Percentiles rank a stretch among this genome's conserved stretches.
These are phyloP conservation scores for Entosphenus tridentatus DNA, from an alignment of 2,113 vertebrate species.

Conservation along the genomic window DNA sequence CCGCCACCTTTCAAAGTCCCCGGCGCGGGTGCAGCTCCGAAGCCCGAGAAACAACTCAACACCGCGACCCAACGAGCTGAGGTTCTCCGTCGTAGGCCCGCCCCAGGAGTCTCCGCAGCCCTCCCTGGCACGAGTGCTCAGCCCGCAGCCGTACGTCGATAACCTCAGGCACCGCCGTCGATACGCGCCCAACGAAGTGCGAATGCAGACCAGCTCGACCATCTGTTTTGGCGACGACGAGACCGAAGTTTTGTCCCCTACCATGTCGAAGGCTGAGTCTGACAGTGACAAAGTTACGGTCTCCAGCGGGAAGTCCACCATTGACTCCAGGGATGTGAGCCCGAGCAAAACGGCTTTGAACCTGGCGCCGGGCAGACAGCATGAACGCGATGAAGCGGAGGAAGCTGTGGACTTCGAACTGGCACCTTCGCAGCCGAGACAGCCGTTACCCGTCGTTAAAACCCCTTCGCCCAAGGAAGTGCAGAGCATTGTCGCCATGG, in stretches of 20 bases:
- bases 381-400: no score
- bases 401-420: slow-evolving; percentile 19
- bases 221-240: slow-evolving; percentile 41
- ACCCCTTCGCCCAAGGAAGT: slow-evolving; percentile 22
- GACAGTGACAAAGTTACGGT: no score
- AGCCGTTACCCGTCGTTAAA: slow-evolving; percentile 19
- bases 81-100: slow-evolving; percentile 43
- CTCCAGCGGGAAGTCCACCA: no score
- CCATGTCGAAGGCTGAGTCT: not conserved
- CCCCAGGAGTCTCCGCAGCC: slow-evolving; percentile 54
- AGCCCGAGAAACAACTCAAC: no score
- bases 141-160: slow-evolving; percentile 42
- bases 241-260: not conserved
- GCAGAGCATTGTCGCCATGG: no score
- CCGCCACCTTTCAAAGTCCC: slow-evolving; percentile 41
- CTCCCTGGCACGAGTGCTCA: slow-evolving; percentile 35
- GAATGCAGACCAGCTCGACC: slow-evolving; percentile 48
- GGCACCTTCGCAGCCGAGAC: slow-evolving; percentile 37
- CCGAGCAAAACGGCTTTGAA: no score
- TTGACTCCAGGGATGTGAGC: no score
- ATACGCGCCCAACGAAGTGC: slow-evolving; percentile 39
- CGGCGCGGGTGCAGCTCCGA: slow-evolving; percentile 17
- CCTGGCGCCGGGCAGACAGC: no score
- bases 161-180: slow-evolving; percentile 47
- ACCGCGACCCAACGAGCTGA: slow-evolving; percentile 43